A percentile compares a stretch with the other conserved stretches of the same genome.
phyloP scores from a whole-genome alignment of 2,113 vertebrate species.

The Gopherus flavomarginatus region DNA sequence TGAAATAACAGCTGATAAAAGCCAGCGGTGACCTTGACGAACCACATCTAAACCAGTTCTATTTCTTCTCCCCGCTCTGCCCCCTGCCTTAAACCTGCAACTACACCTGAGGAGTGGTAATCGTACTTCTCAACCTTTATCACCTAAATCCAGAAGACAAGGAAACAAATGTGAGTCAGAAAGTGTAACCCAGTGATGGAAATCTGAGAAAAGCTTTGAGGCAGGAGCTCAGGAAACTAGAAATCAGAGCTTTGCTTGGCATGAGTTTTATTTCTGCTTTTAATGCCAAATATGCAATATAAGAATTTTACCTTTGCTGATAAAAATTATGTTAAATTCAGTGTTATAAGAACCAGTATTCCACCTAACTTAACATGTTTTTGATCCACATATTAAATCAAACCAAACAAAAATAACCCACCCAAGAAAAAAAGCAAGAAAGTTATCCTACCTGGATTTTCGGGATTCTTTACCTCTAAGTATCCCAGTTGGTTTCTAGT shows the following conservation, averaged over 20 bases:
- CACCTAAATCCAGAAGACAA: conserved; percentile 45
- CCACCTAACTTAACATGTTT: conserved; percentile 35
- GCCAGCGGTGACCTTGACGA: conserved; percentile 12
- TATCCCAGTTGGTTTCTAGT: conserved; percentile 6
- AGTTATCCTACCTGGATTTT: neutral
- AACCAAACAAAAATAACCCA: neutral
- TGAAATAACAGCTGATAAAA: conserved; percentile 51
- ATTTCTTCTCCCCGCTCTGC: neutral
- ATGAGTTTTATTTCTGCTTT: conserved; percentile 74
- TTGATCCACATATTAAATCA: neutral
- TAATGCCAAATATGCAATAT: conserved; percentile 66
- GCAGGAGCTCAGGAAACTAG: conserved; percentile 60
- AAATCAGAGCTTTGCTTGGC: conserved; percentile 74
- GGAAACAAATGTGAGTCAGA: conserved; percentile 49
- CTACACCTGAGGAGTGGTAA: conserved; percentile 44
- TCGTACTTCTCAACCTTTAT: conserved; percentile 42
- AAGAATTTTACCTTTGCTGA: conserved; percentile 61
- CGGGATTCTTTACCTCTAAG: neutral
- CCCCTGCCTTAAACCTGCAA: neutral
- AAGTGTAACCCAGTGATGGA: conserved; percentile 51
- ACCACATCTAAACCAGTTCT: neutral
- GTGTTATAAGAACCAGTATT: conserved; percentile 23
- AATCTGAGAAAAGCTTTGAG: conserved; percentile 74
- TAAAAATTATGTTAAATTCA: conserved; percentile 60
- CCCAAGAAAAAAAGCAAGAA: neutral